Evolutionary conservation across 1,140 invertebrate species (phyloP).

Genomic region (Drosophila kurseongensis): DNA sequence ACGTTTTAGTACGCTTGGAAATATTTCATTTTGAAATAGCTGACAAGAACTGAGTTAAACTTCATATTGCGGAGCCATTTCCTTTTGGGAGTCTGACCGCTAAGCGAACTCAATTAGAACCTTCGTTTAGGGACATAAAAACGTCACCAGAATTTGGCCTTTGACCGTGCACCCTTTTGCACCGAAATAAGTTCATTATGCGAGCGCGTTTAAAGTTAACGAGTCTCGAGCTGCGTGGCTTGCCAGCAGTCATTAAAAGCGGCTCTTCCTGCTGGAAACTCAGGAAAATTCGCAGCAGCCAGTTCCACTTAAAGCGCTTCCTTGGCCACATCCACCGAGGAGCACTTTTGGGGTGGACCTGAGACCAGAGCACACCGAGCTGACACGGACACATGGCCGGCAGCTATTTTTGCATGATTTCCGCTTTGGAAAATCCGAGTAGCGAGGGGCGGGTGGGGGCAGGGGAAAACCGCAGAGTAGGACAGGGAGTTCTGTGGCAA

Average conservation of each 20-base stretch:
- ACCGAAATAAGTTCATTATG: constrained; percentile 79
- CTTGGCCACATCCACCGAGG: constrained; percentile 53
- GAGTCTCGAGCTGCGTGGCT: constrained; percentile 41
- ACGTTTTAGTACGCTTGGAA: background rate
- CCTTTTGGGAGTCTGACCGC: background rate
- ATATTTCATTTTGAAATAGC: background rate
- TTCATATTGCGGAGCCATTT: background rate
- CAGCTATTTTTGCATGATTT: constrained; percentile 83
- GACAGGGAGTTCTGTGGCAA: background rate
- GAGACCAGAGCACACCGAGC: background rate
- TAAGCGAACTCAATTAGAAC: constrained; percentile 36
- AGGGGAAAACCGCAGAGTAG: constrained; percentile 51
- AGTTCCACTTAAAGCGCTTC: constrained; percentile 21
- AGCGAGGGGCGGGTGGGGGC: background rate
- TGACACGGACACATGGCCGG: constrained; percentile 51
- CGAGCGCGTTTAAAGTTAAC: constrained; percentile 70
- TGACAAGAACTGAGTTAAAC: background rate
- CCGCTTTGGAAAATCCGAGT: constrained; percentile 51
- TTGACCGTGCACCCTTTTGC: constrained; percentile 17
- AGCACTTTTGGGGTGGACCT: constrained; percentile 47
- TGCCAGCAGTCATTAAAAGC: constrained; percentile 70
- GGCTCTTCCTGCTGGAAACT: constrained; percentile 49
- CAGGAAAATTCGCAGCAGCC: constrained; percentile 54
- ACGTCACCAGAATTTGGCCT: constrained; percentile 15
- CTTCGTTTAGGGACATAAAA: constrained; percentile 15